Evolutionary conservation across 2,113 vertebrate genomes (phyloP).

Genomic region (Motacilla tschutschensis): DNA sequence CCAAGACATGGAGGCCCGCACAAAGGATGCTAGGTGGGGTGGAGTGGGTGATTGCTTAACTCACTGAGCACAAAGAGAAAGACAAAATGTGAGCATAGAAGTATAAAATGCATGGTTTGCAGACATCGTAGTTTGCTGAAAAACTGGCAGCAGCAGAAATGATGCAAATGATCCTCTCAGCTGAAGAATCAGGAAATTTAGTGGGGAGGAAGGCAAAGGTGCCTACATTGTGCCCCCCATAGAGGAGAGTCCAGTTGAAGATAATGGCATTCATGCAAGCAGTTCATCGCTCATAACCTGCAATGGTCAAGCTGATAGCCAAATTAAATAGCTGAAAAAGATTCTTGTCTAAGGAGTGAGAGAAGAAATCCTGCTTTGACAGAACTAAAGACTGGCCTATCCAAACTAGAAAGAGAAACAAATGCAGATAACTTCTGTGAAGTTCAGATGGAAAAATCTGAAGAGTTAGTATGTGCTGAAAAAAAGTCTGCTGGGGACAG

Average conservation of each 20-base stretch:
- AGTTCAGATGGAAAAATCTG: not conserved
- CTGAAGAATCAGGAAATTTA: not conserved
- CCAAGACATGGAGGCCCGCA: not conserved
- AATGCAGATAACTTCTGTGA: not conserved
- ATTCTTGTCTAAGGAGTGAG: not conserved
- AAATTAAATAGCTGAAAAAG: not conserved
- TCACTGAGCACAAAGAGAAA: not conserved
- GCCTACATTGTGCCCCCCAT: too few species aligned
- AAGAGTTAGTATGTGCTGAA: not conserved
- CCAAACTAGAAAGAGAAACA: not conserved
- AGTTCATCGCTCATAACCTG: not conserved
- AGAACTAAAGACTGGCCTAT: not conserved
- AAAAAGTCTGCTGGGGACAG: not conserved
- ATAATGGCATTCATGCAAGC: not conserved
- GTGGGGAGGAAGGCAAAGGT: not conserved
- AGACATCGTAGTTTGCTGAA: not conserved
- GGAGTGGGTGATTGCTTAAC: not conserved
- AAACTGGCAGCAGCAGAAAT: not conserved
- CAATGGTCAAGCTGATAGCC: not conserved
- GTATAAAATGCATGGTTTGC: not conserved
- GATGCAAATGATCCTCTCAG: not conserved
- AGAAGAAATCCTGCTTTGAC: not conserved
- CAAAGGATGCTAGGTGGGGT: not conserved
- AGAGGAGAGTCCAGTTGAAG: not conserved
- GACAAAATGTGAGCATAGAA: not conserved